Conservation (phyloP, 2,888 invertebrate species). For the Steinernema carpocapsae region DNA sequence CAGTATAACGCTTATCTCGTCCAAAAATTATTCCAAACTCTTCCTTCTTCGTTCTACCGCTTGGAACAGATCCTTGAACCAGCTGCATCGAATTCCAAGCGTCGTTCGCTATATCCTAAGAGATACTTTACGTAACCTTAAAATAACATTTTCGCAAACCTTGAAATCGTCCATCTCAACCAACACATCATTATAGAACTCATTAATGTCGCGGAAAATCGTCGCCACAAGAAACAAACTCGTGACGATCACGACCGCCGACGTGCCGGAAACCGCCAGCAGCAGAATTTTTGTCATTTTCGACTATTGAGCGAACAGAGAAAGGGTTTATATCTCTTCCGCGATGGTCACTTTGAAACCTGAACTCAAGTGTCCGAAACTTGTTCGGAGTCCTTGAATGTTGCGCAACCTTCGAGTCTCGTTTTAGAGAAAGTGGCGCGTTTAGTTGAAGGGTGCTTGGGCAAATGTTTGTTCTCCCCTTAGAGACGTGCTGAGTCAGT, state of each 20-base stretch:
- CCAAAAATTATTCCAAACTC: conserved; percentile 5
- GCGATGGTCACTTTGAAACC: not conserved
- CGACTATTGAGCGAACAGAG: no score
- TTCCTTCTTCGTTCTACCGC: not conserved
- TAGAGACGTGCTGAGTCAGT: no score
- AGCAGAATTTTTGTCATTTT: not conserved
- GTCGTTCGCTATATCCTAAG: conserved; percentile 14
- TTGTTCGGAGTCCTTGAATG: no score
- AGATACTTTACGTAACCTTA: not conserved
- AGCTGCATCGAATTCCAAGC: conserved; percentile 8
- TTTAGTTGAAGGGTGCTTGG: no score
- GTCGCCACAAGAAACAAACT: not conserved
- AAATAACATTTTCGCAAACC: not conserved
- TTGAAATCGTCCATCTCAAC: not conserved
- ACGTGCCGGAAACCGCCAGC: not conserved
- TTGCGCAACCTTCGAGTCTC: no score
- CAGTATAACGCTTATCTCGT: not conserved
- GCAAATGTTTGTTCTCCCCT: no score
- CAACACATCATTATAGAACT: not conserved
- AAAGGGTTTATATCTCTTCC: not conserved
- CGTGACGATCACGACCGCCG: not conserved
- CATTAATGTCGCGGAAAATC: not conserved
- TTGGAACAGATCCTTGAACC: not conserved
- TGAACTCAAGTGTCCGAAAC: not conserved
- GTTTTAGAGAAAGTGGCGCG: no score